Evolutionary conservation across 92 coral and sea anemone genomes (phyloP).

Genomic region (Zoanthus solanderi): DNA sequence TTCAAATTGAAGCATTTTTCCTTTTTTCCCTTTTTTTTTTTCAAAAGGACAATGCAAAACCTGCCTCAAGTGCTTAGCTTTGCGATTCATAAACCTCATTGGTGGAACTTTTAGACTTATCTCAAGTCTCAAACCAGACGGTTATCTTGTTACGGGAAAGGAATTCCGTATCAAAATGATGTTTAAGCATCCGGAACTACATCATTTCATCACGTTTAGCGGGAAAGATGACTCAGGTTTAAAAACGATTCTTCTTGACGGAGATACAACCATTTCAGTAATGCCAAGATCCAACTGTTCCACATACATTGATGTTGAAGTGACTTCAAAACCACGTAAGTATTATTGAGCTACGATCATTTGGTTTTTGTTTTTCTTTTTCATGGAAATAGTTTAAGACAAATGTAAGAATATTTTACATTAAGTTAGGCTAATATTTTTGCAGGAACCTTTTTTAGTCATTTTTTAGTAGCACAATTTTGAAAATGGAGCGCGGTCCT

Average conservation of each 20-base stretch:
- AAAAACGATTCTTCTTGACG: slow-evolving; percentile 78
- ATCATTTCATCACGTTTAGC: slow-evolving; percentile 84
- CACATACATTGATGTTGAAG: slow-evolving; percentile 74
- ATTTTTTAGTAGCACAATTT: too few relatives aligned
- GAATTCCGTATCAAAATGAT: slow-evolving; percentile 80
- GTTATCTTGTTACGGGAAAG: slow-evolving; percentile 78
- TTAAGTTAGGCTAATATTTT: too few relatives aligned
- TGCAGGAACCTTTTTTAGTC: too few relatives aligned
- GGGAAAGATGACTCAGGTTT: slow-evolving; percentile 68
- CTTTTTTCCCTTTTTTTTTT: neutral
- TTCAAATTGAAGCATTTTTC: neutral
- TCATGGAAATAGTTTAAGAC: neutral
- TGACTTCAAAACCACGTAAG: slow-evolving; percentile 79
- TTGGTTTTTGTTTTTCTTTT: neutral
- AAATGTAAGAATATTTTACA: too few relatives aligned
- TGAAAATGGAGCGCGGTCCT: too few relatives aligned
- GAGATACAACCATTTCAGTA: slow-evolving; percentile 91
- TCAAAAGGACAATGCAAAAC: slow-evolving; percentile 13
- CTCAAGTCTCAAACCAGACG: slow-evolving; percentile 77
- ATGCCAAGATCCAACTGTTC: slow-evolving; percentile 88
- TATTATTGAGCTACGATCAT: neutral
- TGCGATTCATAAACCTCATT: slow-evolving; percentile 80
- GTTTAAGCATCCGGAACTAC: slow-evolving; percentile 88
- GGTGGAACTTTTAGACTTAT: slow-evolving; percentile 68
- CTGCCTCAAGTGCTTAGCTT: slow-evolving; percentile 84